A percentile compares a stretch with the other conserved stretches of the same genome.
Conservation (phyloP, 2,888 invertebrate species). For the Tenthredo scrophulariae region DNA sequence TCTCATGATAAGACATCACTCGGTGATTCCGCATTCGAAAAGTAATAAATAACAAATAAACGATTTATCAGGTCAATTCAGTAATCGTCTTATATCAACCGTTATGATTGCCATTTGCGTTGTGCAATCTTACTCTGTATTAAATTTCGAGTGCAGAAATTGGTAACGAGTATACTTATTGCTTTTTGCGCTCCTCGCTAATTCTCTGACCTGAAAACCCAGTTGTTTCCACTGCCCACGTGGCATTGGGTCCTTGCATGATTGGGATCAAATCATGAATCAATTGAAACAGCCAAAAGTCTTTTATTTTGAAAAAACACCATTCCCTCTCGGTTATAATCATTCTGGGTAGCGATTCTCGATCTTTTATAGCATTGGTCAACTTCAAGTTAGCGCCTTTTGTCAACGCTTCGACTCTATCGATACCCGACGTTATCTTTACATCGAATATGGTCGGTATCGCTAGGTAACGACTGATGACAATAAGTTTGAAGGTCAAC, state of each 20-base stretch:
- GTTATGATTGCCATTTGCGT: not conserved
- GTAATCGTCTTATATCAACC: not conserved
- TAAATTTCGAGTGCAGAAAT: not conserved
- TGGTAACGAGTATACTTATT: not conserved
- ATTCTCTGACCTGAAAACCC: conserved; percentile 31
- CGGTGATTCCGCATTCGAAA: not conserved
- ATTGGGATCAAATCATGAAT: not conserved
- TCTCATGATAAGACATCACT: not conserved
- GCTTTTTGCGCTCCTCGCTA: not conserved
- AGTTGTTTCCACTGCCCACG: not conserved
- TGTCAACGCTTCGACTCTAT: too few species aligned
- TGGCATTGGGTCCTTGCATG: not conserved
- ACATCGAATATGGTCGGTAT: too few species aligned
- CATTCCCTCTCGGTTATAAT: too few species aligned
- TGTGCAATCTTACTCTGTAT: not conserved
- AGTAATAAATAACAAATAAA: not conserved
- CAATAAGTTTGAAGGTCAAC: too few species aligned
- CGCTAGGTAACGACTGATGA: too few species aligned
- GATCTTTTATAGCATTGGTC: too few species aligned
- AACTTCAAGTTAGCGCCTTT: too few species aligned
- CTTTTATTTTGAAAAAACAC: not conserved
- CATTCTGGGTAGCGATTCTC: too few species aligned
- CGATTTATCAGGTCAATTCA: not conserved
- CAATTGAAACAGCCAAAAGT: too few species aligned
- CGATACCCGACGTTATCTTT: too few species aligned